Percentiles rank a stretch among this genome's conserved stretches.
Conservation (phyloP, 2,113 vertebrate genomes). For the Callionymus lyra region DNA sequence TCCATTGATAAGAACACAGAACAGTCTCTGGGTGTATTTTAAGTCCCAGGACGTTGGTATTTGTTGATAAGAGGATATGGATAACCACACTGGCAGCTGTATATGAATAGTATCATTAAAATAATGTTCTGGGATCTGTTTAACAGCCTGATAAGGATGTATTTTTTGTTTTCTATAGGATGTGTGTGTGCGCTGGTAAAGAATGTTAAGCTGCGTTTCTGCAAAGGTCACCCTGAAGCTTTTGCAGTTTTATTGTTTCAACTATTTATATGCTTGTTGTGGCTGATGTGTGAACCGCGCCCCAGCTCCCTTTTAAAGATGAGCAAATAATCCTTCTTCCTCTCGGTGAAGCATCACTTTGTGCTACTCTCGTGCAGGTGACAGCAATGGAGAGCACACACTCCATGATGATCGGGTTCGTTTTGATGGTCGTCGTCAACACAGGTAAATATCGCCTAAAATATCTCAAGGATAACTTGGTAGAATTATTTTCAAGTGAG, state of each 20-base stretch:
- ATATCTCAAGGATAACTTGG: too few species aligned
- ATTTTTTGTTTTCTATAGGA: conserved; percentile 8
- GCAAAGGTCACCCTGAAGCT: too few species aligned
- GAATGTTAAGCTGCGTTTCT: not conserved
- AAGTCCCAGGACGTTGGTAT: conserved; percentile 34
- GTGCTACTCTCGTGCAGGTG: conserved; percentile 6
- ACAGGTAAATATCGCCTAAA: conserved; percentile 32
- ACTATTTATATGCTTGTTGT: too few species aligned
- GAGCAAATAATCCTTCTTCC: too few species aligned
- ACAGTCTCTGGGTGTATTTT: conserved; percentile 39
- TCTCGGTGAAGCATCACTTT: too few species aligned
- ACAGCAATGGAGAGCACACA: conserved; percentile 13
- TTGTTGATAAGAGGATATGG: conserved; percentile 25
- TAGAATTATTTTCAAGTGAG: too few species aligned
- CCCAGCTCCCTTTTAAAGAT: too few species aligned
- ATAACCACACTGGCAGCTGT: conserved; percentile 21
- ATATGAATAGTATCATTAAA: conserved; percentile 28
- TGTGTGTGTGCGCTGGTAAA: conserved; percentile 5
- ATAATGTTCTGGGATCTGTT: conserved; percentile 13
- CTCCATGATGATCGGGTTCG: conserved; percentile 11
- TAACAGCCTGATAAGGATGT: not conserved
- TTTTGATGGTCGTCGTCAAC: conserved; percentile 20
- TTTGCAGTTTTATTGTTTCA: too few species aligned
- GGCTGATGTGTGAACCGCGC: too few species aligned
- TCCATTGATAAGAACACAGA: conserved; percentile 51